Conservation (phyloP, 1,140 invertebrate genomes). For the Leptopilina clavipes region DNA sequence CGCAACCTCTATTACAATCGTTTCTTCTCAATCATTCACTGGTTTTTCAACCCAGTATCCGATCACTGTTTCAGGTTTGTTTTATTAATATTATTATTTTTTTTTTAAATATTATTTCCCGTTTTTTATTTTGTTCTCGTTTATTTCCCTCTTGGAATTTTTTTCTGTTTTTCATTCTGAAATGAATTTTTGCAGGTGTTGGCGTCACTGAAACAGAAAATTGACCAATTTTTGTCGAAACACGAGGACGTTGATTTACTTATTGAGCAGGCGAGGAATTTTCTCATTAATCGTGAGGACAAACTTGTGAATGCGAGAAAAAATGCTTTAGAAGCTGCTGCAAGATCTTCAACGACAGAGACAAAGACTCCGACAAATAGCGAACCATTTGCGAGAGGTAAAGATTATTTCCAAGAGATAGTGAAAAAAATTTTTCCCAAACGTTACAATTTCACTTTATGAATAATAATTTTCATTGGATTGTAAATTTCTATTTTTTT, state of each 20-base stretch:
- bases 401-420: not conserved
- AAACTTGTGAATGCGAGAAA: constrained; percentile 81
- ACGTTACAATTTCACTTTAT: too few relatives aligned
- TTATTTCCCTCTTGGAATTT: too few relatives aligned
- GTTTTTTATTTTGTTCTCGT: too few relatives aligned
- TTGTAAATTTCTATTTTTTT: not conserved
- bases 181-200: constrained; percentile 79
- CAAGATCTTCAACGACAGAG: constrained; percentile 48
- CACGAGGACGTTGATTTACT: constrained; percentile 82
- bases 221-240: constrained; percentile 86
- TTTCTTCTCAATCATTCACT: constrained; percentile 91
- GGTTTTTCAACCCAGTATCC: constrained; percentile 91
- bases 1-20: constrained; percentile 90
- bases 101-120: constrained; percentile 8
- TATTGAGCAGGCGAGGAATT: constrained; percentile 83
- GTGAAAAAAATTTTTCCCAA: too few relatives aligned
- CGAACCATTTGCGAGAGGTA: constrained; percentile 72
- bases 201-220: constrained; percentile 88
- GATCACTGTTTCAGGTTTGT: constrained; percentile 88
- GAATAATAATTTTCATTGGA: too few relatives aligned
- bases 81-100: constrained; percentile 28
- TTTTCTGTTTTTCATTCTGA: constrained; percentile 36
- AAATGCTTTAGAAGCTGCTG: constrained; percentile 76
- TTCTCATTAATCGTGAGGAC: constrained; percentile 85
- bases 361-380: constrained; percentile 60